Base-by-base conservation (phyloP, 2,797 vertebrate genomes). In the Enteromius viviparus region DNA sequence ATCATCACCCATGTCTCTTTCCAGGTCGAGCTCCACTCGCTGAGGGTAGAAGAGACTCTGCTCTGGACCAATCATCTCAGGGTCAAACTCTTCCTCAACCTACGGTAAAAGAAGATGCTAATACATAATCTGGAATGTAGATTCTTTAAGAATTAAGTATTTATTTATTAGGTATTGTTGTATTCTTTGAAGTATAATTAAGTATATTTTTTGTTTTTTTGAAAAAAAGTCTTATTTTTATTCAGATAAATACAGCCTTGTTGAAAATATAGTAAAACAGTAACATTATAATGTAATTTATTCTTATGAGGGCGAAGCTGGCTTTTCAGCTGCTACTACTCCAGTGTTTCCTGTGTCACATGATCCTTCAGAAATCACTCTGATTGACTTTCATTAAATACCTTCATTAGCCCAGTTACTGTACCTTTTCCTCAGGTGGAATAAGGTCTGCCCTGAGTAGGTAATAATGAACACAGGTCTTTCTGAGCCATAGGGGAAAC, bases 401-500 rank as follows among this genome's bases (percentile, higher is more conserved):
- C 5, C 29, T 71, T 11, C 12, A 10, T 26, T 42, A 68, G 9
- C 4, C 3, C n/a, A 34, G 6, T 42, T 55, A 23, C 0, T 14
- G 65, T 82, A 97, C 96, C 95, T 91, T 89, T 76, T 95, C 92
- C 0, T 93, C 89, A 0, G 88, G 91, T 0, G 94, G 93, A 0
- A 89, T 55, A 6, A 94, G 93, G 82, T 98, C 96, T 0, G 96
- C 96, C 84, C 96, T 92, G 65, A 98, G 94, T 66, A 97, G 29
- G 26, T 97, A 97, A 90, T 98, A 98, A 81, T 94, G 86, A 11
- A 97, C 92, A 55, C 94, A 96, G 0, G 90, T 96, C 76, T 92
- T 91, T 42, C 90, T 95, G n/a, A 98, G 93, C 96, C 97, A 98
- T 82, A 97, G 90, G 1, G 94, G 95, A 85, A 96, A 97, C 0